phyloP scores from a whole-genome alignment of 2,888 invertebrate genomes.

The Oxyscelio sp. region DNA sequence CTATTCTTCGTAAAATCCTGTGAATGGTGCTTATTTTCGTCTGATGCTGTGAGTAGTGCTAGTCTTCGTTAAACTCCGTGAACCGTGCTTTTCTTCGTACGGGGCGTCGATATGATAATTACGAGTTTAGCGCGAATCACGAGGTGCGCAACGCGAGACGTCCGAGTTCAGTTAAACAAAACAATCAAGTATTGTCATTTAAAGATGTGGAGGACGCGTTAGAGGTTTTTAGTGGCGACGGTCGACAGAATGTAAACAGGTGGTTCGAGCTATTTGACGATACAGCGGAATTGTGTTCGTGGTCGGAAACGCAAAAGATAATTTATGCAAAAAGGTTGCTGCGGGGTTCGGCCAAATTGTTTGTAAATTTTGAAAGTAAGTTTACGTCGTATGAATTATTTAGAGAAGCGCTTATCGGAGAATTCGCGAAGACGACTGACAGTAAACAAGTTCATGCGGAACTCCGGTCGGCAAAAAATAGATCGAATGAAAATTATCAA shows the following conservation, averaged over 20 bases:
- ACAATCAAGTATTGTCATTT: slow-evolving; percentile 16
- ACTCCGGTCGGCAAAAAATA: slow-evolving; percentile 15
- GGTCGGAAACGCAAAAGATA: slow-evolving; percentile 26
- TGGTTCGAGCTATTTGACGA: too few species aligned
- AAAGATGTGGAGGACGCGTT: slow-evolving; percentile 53
- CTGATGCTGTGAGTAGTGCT: too few species aligned
- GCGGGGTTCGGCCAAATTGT: too few species aligned
- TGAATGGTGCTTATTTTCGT: too few species aligned
- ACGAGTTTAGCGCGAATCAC: neutral
- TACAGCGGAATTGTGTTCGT: slow-evolving; percentile 33
- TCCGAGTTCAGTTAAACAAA: neutral
- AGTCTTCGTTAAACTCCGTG: too few species aligned
- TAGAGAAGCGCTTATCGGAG: slow-evolving; percentile 16
- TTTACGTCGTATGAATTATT: neutral
- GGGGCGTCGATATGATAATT: neutral
- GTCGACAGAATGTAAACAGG: slow-evolving; percentile 12
- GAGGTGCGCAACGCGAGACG: neutral
- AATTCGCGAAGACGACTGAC: slow-evolving; percentile 32
- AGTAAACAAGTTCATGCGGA: slow-evolving; percentile 22
- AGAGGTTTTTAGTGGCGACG: slow-evolving; percentile 44
- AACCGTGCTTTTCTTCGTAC: too few species aligned
- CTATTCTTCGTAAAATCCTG: too few species aligned
- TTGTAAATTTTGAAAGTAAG: slow-evolving; percentile 26
- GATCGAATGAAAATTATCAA: slow-evolving; percentile 16
- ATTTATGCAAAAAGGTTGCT: too few species aligned